Base-by-base conservation (phyloP, 2,888 invertebrate species). In the Spisula subtruncata region DNA sequence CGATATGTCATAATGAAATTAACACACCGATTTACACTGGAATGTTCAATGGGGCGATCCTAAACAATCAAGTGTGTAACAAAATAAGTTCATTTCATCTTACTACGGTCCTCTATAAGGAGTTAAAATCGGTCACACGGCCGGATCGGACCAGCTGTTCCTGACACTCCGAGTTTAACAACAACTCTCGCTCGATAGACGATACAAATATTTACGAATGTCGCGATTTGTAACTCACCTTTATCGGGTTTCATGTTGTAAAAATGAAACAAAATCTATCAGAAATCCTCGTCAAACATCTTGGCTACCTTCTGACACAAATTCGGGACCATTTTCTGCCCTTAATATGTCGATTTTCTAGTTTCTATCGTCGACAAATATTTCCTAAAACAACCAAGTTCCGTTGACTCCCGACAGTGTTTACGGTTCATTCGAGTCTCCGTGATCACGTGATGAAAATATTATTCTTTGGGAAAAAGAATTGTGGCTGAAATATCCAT, bases 241-340 rank as follows among this genome's bases (percentile, higher is more conserved):
- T 85, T 90, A 54, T 90, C 89, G 46, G 92, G 92, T 87, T 90
- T 92, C 92, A 92, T 92, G 29, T 29, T 85, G 20, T 20, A 81
- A 41, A 89, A 81, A 35, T 54, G 25, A 60, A 56, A 41, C 83
- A 25, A 60, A 66, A 81, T 51, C 16, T 46, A 12, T 20, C 81
- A 83, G 29, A 35, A 66, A 14, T 25, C 20, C 2, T 35, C 0
- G 32, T 56, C 25, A 2, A 46, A 86, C 83, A 83, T 86, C 83
- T 89, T 41, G 29, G 35, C 51, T 71, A 12, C 83, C 46, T 20
- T 35, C 29, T 66, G 16, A 32, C 16, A 41, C 66, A 16, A 83
- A 35, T 32, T 5, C 79, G 18, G 16, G 10, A 16, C 20, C 35
- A 41, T 16, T 20, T n/a, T 86, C 35, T 48, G 10, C 16, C 32